phyloP scores from a whole-genome alignment of 2,888 invertebrate genomes.

The Mythimna pallens region DNA sequence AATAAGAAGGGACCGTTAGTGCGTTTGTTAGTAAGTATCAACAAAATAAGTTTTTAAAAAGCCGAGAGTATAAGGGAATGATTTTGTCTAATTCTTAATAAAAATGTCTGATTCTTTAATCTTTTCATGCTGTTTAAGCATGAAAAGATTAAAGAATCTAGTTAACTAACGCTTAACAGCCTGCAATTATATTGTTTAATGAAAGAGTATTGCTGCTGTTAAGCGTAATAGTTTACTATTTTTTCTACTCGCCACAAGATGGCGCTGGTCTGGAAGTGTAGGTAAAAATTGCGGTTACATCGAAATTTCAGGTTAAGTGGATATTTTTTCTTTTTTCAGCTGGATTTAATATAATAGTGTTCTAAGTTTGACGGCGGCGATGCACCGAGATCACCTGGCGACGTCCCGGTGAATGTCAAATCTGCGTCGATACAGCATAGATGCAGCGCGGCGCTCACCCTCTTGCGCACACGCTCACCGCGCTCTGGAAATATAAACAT shows the following conservation, averaged over 20 bases:
- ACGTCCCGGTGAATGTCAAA: conserved; percentile 93
- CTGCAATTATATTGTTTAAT: neutral
- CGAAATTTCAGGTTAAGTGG: conserved; percentile 45
- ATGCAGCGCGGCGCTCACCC: conserved; percentile 82
- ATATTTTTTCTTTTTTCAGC: conserved; percentile 54
- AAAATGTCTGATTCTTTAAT: too few species aligned
- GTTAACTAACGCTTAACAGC: conserved; percentile 25
- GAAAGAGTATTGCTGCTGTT: neutral
- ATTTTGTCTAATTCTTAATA: neutral
- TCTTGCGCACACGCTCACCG: conserved; percentile 74
- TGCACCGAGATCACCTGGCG: conserved; percentile 91
- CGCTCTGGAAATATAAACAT: conserved; percentile 78
- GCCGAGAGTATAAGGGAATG: neutral
- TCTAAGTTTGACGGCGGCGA: conserved; percentile 62
- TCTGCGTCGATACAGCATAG: conserved; percentile 91
- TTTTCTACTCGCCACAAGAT: conserved; percentile 48
- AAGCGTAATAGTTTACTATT: conserved; percentile 33
- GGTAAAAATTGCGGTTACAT: conserved; percentile 60
- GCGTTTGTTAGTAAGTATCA: conserved; percentile 26
- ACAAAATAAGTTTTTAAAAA: neutral
- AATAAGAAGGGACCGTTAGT: conserved; percentile 39
- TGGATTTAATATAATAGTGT: conserved; percentile 52
- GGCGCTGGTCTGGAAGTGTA: conserved; percentile 30
- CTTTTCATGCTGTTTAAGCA: too few species aligned
- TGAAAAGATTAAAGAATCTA: conserved; percentile 22